Percentiles rank a stretch among this genome's conserved stretches.
These are phyloP conservation scores for Trypoxylon attenuatum DNA, from an alignment of 2,888 invertebrate species.

Conservation along the genomic window DNA sequence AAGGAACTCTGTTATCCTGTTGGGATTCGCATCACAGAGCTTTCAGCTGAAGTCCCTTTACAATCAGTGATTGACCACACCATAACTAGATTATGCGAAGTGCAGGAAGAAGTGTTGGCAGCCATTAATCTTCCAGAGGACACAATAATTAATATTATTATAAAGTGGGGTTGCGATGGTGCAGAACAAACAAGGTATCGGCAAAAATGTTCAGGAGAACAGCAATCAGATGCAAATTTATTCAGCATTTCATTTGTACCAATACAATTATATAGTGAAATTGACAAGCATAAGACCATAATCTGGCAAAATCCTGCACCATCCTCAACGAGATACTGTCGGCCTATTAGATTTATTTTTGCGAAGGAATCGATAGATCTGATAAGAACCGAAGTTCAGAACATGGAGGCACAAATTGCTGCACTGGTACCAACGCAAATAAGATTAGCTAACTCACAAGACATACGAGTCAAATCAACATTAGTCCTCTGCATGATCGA, in stretches of 20 bases:
- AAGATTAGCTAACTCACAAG: not conserved
- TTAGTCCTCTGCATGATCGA: slow-evolving; percentile 7
- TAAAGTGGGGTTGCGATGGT: slow-evolving; percentile 11
- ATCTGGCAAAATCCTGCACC: slow-evolving; percentile 14
- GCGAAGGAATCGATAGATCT: not conserved
- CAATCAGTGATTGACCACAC: slow-evolving; percentile 10
- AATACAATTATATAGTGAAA: not conserved
- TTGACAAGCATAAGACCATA: not conserved
- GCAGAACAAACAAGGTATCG: slow-evolving; percentile 9
- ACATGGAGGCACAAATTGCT: not conserved
- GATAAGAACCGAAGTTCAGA: not conserved
- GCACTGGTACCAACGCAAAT: not conserved
- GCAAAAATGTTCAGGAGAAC: slow-evolving; percentile 6
- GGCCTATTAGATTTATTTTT: slow-evolving; percentile 27
- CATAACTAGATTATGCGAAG: slow-evolving; percentile 1
- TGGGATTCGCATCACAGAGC: not conserved
- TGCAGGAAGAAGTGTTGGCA: not conserved
- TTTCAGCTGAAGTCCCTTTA: slow-evolving; percentile 5
- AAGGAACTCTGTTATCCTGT: slow-evolving; percentile 11
- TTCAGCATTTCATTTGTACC: slow-evolving; percentile 7
- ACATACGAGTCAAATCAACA: not conserved
- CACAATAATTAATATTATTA: slow-evolving; percentile 1
- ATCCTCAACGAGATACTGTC: slow-evolving; percentile 19
- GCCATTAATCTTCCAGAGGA: not conserved
- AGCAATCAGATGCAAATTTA: slow-evolving; percentile 3